Evolutionary conservation across 2,797 vertebrate species (phyloP).

Genomic region (Hydrocynus forskahlii): DNA sequence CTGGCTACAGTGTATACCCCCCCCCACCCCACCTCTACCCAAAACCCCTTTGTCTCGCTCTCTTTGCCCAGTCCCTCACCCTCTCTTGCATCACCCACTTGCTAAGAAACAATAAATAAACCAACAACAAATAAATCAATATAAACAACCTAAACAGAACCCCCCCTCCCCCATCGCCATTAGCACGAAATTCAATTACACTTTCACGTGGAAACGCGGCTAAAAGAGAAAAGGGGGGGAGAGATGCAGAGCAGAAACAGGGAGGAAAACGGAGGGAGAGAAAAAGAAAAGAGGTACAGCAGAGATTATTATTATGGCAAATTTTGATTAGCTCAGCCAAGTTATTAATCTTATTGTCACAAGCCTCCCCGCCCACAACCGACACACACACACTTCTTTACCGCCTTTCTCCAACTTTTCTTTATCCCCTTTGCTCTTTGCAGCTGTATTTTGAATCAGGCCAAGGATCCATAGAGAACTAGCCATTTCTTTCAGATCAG

Average conservation of each 20-base stretch:
- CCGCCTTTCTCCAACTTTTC: conserved; percentile 67
- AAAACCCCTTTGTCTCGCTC: conserved; percentile 46
- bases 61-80: conserved; percentile 25
- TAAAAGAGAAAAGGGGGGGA: not conserved
- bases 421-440: conserved; percentile 64
- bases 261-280: not conserved
- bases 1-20: conserved; percentile 42
- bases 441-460: conserved; percentile 96
- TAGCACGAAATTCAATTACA: conserved; percentile 51
- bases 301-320: conserved; percentile 59
- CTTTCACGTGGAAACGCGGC: conserved; percentile 32
- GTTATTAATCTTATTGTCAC: conserved; percentile 72
- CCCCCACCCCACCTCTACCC: conserved; percentile 24
- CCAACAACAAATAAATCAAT: conserved; percentile 41
- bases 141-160: conserved; percentile 20
- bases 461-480: conserved; percentile 92
- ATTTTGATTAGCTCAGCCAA: conserved; percentile 61
- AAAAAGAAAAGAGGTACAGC: not conserved
- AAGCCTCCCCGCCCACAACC: conserved; percentile 59
- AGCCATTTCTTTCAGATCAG: conserved; percentile 86
- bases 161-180: conserved; percentile 24
- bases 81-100: not conserved
- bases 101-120: not conserved
- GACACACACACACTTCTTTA: conserved; percentile 55
- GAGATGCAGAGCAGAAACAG: not conserved